These are phyloP conservation scores for Trichogramma evanescens DNA, from an alignment of 2,888 invertebrate species.

Conservation along the genomic window DNA sequence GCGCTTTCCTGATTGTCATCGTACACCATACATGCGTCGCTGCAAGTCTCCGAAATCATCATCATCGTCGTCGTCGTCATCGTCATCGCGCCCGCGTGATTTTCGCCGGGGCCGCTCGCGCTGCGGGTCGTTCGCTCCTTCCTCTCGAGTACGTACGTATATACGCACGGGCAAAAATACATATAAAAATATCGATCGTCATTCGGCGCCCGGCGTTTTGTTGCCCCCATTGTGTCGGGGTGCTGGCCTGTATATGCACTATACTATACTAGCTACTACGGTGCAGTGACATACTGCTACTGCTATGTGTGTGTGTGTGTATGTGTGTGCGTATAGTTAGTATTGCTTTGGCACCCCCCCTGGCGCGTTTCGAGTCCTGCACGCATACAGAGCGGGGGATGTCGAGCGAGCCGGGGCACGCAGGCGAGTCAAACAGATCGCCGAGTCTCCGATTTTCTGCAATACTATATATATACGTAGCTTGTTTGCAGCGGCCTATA, in stretches of 20 bases:
- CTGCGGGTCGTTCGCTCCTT: conserved; percentile 28
- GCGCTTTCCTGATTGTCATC: too few relatives aligned
- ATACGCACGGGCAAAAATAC: too few relatives aligned
- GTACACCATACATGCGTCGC: too few relatives aligned
- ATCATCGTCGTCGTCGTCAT: conserved; percentile 7
- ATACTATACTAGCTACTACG: too few relatives aligned
- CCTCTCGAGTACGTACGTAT: conserved; percentile 37
- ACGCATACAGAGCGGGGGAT: background rate
- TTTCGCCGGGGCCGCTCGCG: conserved; percentile 38
- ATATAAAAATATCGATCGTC: conserved; percentile 38
- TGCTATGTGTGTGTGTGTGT: conserved; percentile 22
- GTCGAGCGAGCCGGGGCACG: too few relatives aligned
- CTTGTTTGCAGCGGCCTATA: too few relatives aligned
- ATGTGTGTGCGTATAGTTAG: conserved; percentile 14
- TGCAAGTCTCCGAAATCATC: too few relatives aligned
- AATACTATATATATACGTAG: too few relatives aligned
- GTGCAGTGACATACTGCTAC: conserved; percentile 44
- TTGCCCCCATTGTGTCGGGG: conserved; percentile 39
- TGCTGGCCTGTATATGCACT: conserved; percentile 38
- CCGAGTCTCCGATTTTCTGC: too few relatives aligned
- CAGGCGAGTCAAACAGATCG: too few relatives aligned
- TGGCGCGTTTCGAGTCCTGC: background rate
- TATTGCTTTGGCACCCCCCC: background rate
- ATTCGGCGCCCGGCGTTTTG: conserved; percentile 16
- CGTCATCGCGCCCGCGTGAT: conserved; percentile 29